phyloP scores from a whole-genome alignment of 2,888 invertebrate genomes.

The Parapristionchus giblindavisi region DNA sequence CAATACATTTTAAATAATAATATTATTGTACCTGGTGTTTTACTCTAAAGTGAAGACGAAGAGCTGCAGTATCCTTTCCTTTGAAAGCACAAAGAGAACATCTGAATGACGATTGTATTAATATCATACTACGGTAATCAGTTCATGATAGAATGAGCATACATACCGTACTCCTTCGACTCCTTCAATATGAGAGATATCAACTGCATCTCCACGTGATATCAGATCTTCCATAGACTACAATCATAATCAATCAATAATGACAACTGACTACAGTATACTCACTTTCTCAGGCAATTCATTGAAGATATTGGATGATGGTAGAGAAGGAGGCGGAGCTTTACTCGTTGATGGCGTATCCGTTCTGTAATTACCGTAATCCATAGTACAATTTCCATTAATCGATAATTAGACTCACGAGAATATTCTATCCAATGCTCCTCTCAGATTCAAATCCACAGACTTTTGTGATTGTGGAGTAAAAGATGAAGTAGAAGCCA shows the following conservation, averaged over 20 bases:
- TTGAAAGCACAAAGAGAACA: constrained; percentile 34
- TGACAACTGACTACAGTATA: neutral
- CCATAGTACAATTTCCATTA: no score
- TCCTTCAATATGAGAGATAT: constrained; percentile 38
- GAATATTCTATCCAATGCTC: constrained; percentile 4
- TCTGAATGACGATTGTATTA: neutral
- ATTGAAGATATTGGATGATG: constrained; percentile 26
- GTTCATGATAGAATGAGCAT: neutral
- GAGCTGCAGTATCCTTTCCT: constrained; percentile 21
- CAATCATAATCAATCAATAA: neutral
- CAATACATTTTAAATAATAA: neutral
- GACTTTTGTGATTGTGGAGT: neutral
- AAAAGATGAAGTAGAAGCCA: constrained; percentile 2
- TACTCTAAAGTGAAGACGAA: constrained; percentile 28
- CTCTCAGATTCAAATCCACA: constrained; percentile 9
- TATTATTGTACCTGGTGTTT: constrained; percentile 22
- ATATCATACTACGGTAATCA: neutral
- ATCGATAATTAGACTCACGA: neutral
- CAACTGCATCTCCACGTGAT: constrained; percentile 12
- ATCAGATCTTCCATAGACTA: neutral
- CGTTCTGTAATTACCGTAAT: neutral
- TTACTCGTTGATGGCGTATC: neutral
- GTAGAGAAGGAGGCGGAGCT: neutral
- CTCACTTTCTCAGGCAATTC: constrained; percentile 19
- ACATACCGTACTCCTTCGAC: constrained; percentile 28